A percentile compares a stretch with the other conserved stretches of the same genome.
Conservation (phyloP, 2,113 vertebrate genomes). For the Datnioides undecimradiatus region DNA sequence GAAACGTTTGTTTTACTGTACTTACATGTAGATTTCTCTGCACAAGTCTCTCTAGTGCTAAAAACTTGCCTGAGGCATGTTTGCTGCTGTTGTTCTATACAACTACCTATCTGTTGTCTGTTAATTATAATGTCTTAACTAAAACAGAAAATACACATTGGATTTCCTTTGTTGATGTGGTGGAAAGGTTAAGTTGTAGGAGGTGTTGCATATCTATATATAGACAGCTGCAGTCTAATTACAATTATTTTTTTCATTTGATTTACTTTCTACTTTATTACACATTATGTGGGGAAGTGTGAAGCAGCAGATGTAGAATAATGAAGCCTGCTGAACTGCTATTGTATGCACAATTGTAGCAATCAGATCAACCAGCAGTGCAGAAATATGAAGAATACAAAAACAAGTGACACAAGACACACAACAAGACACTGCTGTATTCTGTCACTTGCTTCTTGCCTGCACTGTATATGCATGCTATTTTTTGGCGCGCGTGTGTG, state of each 20-base stretch:
- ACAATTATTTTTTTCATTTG: neutral
- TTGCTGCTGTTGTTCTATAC: conserved; percentile 2
- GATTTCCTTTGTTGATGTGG: neutral
- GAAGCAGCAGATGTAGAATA: neutral
- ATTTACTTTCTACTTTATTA: neutral
- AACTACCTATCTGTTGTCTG: conserved; percentile 2
- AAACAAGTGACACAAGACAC: no score
- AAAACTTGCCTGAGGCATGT: conserved; percentile 37
- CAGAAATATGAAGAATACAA: neutral
- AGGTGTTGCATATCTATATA: conserved; percentile 6
- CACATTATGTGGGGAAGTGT: neutral
- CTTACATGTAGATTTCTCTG: conserved; percentile 1
- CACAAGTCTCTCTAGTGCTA: neutral
- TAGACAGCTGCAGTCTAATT: conserved; percentile 1
- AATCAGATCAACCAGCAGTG: neutral
- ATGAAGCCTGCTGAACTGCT: neutral
- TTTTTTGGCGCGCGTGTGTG: conserved; percentile 13
- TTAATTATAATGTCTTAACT: conserved; percentile 25
- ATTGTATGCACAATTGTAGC: neutral
- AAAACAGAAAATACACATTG: conserved; percentile 1
- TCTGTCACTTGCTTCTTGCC: neutral
- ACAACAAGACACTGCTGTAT: neutral
- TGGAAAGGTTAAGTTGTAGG: neutral
- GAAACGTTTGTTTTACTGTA: conserved; percentile 17
- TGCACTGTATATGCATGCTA: neutral